phyloP scores from a whole-genome alignment of 2,113 vertebrate genomes.

The Baryphthengus martii region DNA sequence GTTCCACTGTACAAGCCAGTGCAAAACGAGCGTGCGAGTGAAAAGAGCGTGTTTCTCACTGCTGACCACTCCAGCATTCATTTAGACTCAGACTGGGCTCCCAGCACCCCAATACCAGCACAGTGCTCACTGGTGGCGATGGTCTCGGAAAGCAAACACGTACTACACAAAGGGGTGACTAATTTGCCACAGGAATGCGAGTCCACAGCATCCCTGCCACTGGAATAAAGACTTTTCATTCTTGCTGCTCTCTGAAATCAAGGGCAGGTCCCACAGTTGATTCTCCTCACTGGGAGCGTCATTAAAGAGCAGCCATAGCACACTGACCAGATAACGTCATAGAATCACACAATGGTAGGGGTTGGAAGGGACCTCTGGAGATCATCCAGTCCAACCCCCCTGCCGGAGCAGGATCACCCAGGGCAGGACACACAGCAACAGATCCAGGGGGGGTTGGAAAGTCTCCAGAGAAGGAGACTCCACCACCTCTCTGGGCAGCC shows the following conservation, averaged over 20 bases:
- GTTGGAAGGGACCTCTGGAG: no score
- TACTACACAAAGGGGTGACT: not conserved
- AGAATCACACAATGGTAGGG: no score
- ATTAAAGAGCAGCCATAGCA: not conserved
- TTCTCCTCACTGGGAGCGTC: not conserved
- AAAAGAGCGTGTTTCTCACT: not conserved
- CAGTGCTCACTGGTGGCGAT: fast-evolving
- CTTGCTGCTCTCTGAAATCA: not conserved
- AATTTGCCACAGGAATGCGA: not conserved
- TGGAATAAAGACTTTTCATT: not conserved
- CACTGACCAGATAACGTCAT: not conserved
- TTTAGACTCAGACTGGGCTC: not conserved
- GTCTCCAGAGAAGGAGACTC: no score
- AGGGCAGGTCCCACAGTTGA: not conserved
- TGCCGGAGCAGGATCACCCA: no score
- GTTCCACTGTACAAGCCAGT: not conserved
- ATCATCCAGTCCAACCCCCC: no score
- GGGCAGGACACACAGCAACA: no score
- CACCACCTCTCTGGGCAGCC: no score
- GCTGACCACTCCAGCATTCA: not conserved
- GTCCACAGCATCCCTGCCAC: not conserved
- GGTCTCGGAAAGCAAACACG: fast-evolving
- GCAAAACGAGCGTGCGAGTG: not conserved
- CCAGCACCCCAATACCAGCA: not conserved
- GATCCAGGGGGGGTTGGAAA: no score